Evolutionary conservation across 2,113 vertebrate species (phyloP).

Genomic region (Solea senegalensis): DNA sequence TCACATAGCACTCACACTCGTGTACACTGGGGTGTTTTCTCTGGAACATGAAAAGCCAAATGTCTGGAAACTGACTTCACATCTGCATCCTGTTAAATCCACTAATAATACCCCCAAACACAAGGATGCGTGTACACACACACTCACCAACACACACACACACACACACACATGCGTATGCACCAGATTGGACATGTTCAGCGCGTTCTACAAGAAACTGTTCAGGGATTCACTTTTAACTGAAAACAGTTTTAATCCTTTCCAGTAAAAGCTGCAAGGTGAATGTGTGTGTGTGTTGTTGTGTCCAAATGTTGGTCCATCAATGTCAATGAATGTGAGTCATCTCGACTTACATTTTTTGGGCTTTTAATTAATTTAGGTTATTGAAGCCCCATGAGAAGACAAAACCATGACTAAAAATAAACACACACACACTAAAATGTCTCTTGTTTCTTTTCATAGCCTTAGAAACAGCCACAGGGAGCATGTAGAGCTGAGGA

Average conservation of each 20-base stretch:
- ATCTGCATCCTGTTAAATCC: conserved; percentile 71
- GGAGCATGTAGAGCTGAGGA: not conserved
- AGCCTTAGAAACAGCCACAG: not conserved
- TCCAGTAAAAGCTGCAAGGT: conserved; percentile 23
- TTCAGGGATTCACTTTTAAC: conserved; percentile 36
- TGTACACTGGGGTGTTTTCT: conserved; percentile 31
- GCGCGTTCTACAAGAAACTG: conserved; percentile 24
- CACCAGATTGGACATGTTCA: conserved; percentile 20
- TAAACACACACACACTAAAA: conserved; percentile 40
- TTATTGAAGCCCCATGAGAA: conserved; percentile 15
- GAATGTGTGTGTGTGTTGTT: conserved; percentile 9
- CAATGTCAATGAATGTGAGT: conserved; percentile 23
- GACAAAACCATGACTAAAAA: conserved; percentile 59
- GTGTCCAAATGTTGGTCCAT: conserved; percentile 39
- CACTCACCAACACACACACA: conserved; percentile 3
- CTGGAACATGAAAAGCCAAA: conserved; percentile 57
- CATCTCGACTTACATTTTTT: conserved; percentile 36
- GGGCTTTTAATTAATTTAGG: conserved; percentile 44
- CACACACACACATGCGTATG: conserved; percentile 13
- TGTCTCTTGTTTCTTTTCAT: conserved; percentile 35
- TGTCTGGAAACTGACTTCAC: conserved; percentile 55
- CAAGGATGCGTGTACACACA: conserved; percentile 8
- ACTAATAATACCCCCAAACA: conserved; percentile 56
- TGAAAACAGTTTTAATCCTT: conserved; percentile 22
- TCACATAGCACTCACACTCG: conserved; percentile 6